These are phyloP conservation scores for Amblyopsis rosae DNA, from an alignment of 2,113 vertebrate genomes.

Conservation along the genomic window DNA sequence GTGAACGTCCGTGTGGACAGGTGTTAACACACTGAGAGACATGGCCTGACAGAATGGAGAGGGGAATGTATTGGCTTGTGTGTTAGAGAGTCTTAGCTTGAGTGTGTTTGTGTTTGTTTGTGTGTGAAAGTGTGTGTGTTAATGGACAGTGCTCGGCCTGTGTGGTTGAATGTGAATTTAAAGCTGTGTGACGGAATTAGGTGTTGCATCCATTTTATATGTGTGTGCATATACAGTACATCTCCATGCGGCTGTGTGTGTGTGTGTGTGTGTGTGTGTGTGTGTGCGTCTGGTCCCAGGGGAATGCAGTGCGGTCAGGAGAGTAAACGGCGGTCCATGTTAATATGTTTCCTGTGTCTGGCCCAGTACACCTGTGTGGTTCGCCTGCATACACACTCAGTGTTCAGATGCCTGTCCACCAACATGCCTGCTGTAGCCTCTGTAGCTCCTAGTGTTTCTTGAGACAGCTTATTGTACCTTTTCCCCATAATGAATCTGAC, in stretches of 20 bases:
- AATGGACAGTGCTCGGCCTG: no score
- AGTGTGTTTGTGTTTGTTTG: conserved; percentile 8
- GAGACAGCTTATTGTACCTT: no score
- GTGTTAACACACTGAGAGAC: conserved; percentile 36
- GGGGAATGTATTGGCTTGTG: background rate
- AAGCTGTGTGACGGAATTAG: no score
- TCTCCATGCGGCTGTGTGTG: conserved; percentile 10
- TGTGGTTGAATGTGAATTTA: no score
- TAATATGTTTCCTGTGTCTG: conserved; percentile 74
- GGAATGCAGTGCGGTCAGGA: conserved; percentile 69
- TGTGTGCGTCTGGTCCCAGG: conserved; percentile 51
- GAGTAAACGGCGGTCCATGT: conserved; percentile 73
- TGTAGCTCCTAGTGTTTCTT: no score
- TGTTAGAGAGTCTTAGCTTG: background rate
- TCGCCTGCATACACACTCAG: conserved; percentile 38
- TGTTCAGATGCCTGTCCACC: background rate
- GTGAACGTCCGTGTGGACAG: conserved; percentile 48
- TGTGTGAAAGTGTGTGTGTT: conserved; percentile 3
- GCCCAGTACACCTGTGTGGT: conserved; percentile 66
- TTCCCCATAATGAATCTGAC: no score
- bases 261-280: background rate
- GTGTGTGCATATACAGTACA: background rate
- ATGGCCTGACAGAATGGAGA: background rate
- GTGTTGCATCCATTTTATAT: background rate
- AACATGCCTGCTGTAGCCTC: background rate